phyloP scores from a whole-genome alignment of 2,797 vertebrate species.

The Xenopus petersii region DNA sequence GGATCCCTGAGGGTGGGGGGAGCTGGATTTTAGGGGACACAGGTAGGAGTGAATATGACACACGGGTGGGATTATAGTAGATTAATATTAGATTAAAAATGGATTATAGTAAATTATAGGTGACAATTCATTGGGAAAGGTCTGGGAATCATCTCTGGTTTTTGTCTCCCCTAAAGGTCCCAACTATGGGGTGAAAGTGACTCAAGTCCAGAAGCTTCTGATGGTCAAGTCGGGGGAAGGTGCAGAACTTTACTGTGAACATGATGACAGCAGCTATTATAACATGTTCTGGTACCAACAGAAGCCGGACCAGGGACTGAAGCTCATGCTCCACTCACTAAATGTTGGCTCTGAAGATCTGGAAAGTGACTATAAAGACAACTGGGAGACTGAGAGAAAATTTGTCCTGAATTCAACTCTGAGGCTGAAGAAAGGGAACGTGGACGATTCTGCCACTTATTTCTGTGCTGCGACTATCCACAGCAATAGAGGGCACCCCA shows the following conservation, averaged over 20 bases:
- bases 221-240: neutral
- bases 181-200: neutral
- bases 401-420: neutral
- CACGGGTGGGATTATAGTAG: too few relatives aligned
- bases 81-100: too few relatives aligned
- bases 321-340: neutral
- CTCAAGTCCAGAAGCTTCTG: neutral
- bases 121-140: too few relatives aligned
- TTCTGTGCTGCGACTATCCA: slow-evolving; percentile 24
- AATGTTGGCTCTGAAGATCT: neutral
- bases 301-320: neutral
- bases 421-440: neutral
- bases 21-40: too few relatives aligned
- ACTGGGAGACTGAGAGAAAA: neutral
- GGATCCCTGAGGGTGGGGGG: too few relatives aligned
- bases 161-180: neutral
- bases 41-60: too few relatives aligned
- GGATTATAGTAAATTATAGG: too few relatives aligned
- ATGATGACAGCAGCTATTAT: neutral
- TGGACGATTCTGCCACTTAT: slow-evolving; percentile 9
- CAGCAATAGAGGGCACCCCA: neutral
- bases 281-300: slow-evolving; percentile 21
- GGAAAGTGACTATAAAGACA: neutral
- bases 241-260: neutral
- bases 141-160: neutral